Base-by-base conservation (phyloP, 2,888 invertebrate species). In the Lasioglossum villosulum region DNA sequence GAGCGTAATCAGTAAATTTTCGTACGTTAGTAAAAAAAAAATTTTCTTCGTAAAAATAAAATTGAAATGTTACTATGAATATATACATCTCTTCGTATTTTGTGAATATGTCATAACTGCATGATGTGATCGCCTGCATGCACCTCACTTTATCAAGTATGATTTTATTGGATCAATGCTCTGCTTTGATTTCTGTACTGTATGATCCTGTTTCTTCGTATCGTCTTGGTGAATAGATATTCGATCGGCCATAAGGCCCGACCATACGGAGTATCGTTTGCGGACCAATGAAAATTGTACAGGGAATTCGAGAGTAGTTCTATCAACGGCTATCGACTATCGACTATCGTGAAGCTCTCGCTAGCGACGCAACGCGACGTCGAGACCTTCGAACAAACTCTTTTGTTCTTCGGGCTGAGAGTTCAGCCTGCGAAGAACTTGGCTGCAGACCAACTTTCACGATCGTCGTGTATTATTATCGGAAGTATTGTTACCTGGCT, bases 391-490 rank as follows among this genome's bases (percentile, higher is more conserved):
- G 86, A 76, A 59, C 82, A 39, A 39, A 37, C 66, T 80, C 80
- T 75, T 88, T 84, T 79, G 85, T 85, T 89, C 37, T 88, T 86
- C 37, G 71, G 83, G 81, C 78, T 80, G 81, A 89, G 73, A 89
- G 75, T 83, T 82, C 86, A 79, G 34, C 52, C 77, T 14, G 45
- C 68, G 79, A 77, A 37, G 78, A 82, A 78, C 71, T 83, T 89
- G 89, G 89, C 88, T 30, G 27, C 74, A 42, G 70, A 59, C 87
- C 89, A 89, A 84, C 74, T 82, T 85, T 78, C 80, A 74, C 82
- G 88, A 86, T 84, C 82, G 83, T 78, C 80, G 84, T 87, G 88
- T 89, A 86, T 88, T 88, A 89, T 89, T 89, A 89, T 89, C 89
- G 88, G 80, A 85, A 89, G 89, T 89, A 89, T 89, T 88, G 89